These are phyloP conservation scores for Chrysocyon brachyurus DNA, from an alignment of 2,797 vertebrate species.

Conservation along the genomic window DNA sequence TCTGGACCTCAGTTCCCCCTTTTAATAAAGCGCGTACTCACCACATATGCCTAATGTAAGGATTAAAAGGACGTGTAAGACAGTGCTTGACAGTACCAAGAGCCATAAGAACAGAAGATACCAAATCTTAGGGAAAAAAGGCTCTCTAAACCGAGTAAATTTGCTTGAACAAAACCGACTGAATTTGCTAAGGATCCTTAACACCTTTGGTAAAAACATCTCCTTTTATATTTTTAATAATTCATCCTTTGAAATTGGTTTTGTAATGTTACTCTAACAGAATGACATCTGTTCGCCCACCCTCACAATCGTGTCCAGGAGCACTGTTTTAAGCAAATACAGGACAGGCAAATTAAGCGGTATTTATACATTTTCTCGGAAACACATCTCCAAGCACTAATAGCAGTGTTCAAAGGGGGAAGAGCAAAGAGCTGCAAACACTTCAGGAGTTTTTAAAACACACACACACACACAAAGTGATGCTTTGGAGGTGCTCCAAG, in stretches of 20 bases:
- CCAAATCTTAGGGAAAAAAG: not conserved
- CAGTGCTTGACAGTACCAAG: not conserved
- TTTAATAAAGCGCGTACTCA: not conserved
- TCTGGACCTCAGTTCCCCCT: not conserved
- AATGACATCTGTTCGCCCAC: not conserved
- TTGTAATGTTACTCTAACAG: not conserved
- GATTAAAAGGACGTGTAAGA: not conserved
- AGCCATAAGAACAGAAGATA: not conserved
- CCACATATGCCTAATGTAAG: accelerated
- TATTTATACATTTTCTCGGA: conserved; percentile 30
- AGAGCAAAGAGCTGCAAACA: not conserved
- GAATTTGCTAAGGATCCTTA: not conserved
- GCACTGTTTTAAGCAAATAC: not conserved
- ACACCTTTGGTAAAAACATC: not conserved
- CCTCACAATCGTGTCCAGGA: not conserved
- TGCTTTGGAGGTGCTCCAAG: accelerated
- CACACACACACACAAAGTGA: not conserved
- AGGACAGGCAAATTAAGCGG: not conserved
- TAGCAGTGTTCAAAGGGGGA: not conserved
- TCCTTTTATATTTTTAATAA: not conserved
- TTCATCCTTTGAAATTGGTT: not conserved
- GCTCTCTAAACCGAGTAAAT: not conserved
- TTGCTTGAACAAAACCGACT: not conserved
- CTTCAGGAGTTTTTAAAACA: not conserved
- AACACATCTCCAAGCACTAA: conserved; percentile 11